Percentiles rank a stretch among this genome's conserved stretches.
Conservation (phyloP, 2,888 invertebrate genomes). For the Pyrochroa serraticornis region DNA sequence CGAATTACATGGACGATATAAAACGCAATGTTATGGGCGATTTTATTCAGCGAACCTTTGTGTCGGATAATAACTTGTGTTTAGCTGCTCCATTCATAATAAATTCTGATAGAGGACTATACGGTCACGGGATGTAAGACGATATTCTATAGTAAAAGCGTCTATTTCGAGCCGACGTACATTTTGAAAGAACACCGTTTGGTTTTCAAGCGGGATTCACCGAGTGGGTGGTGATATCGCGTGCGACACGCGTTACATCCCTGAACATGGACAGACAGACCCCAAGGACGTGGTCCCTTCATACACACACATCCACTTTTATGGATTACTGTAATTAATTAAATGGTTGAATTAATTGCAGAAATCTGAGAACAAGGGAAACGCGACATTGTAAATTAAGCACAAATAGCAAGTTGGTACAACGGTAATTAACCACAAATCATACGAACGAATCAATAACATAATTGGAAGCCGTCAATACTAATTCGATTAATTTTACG, state of each 20-base stretch:
- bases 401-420: too few species aligned
- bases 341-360: too few species aligned
- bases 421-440: too few species aligned
- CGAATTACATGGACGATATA: constrained; percentile 13
- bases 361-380: too few species aligned
- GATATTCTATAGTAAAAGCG: constrained; percentile 21
- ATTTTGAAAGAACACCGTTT: not conserved
- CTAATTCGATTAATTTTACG: too few species aligned
- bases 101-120: constrained; percentile 20
- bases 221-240: constrained; percentile 12
- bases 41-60: constrained; percentile 20
- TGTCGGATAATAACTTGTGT: constrained; percentile 18
- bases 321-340: too few species aligned
- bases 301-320: too few species aligned
- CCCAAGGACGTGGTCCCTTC: too few species aligned
- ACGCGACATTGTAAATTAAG: too few species aligned
- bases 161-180: constrained; percentile 1
- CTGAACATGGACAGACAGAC: too few species aligned
- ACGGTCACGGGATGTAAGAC: constrained; percentile 9
- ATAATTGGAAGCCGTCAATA: too few species aligned
- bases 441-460: too few species aligned
- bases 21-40: constrained; percentile 13
- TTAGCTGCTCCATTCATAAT: constrained; percentile 24
- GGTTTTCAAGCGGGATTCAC: not conserved
- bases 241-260: constrained; percentile 21